phyloP scores from a whole-genome alignment of 2,113 vertebrate genomes.

The Peromyscus maniculatus region DNA sequence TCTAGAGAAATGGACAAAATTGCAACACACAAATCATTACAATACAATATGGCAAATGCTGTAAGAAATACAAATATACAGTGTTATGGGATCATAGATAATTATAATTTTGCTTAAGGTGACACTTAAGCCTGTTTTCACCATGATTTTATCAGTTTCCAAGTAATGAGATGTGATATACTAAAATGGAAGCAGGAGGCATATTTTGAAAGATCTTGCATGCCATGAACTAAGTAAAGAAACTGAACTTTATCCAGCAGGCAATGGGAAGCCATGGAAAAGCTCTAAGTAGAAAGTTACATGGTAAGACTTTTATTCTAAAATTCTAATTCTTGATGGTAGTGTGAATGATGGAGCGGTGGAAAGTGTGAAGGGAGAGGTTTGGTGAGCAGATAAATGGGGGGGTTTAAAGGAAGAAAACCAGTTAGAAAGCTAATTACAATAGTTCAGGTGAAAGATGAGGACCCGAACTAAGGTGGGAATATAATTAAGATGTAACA shows the following conservation, averaged over 20 bases:
- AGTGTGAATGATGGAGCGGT: conserved; percentile 77
- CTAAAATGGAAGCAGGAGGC: conserved; percentile 63
- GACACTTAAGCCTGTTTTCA: conserved; percentile 75
- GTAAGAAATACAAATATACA: conserved; percentile 71
- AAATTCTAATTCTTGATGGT: conserved; percentile 73
- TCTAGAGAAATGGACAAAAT: conserved; percentile 77
- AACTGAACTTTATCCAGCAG: conserved; percentile 74
- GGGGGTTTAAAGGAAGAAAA: conserved; percentile 73
- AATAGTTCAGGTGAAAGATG: conserved; percentile 79
- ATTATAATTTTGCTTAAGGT: conserved; percentile 63
- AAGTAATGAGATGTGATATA: conserved; percentile 54
- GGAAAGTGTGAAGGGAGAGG: conserved; percentile 52
- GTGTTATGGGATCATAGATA: conserved; percentile 55
- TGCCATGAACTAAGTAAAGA: conserved; percentile 83
- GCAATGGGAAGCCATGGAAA: conserved; percentile 72
- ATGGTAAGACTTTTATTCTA: conserved; percentile 73
- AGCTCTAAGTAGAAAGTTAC: conserved; percentile 73
- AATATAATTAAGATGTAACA: conserved; percentile 75
- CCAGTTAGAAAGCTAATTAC: conserved; percentile 75
- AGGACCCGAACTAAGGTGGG: conserved; percentile 74
- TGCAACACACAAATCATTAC: conserved; percentile 59
- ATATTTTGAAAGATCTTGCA: conserved; percentile 75
- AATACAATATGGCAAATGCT: conserved; percentile 63
- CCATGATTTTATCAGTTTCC: conserved; percentile 61
- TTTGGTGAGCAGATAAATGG: conserved; percentile 77